Conservation (phyloP, 2,113 vertebrate genomes). For the Mormoops blainvillei region DNA sequence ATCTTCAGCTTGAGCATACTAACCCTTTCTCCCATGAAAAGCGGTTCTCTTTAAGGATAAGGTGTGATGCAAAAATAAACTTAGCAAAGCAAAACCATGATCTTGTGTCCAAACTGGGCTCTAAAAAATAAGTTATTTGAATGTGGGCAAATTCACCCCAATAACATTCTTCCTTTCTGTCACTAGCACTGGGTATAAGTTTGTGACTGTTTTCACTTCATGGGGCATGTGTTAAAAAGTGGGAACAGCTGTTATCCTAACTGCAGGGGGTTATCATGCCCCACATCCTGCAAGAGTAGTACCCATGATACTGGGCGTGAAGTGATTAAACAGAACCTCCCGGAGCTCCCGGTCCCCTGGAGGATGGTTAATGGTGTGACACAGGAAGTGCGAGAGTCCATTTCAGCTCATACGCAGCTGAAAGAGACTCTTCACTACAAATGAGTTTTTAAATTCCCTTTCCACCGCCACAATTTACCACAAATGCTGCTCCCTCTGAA, state of each 20-base stretch:
- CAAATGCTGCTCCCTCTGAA: neutral
- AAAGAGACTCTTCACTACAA: neutral
- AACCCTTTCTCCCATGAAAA: neutral
- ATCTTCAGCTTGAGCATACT: neutral
- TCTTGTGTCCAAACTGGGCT: neutral
- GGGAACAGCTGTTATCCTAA: conserved; percentile 34
- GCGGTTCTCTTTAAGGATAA: neutral
- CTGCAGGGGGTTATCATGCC: conserved; percentile 7
- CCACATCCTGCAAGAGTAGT: conserved; percentile 27
- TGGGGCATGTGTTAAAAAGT: neutral
- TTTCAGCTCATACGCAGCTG: neutral
- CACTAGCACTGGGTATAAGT: neutral
- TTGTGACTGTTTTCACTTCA: neutral
- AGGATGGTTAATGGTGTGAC: conserved; percentile 31
- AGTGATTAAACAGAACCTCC: conserved; percentile 34
- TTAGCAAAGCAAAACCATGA: neutral
- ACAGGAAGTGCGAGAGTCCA: neutral
- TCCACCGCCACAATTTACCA: neutral
- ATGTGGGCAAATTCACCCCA: neutral
- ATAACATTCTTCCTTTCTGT: neutral
- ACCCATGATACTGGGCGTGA: neutral
- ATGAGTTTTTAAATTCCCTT: neutral
- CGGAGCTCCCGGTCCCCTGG: neutral
- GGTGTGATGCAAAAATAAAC: neutral
- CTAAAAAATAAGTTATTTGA: neutral